A percentile compares a stretch with the other conserved stretches of the same genome.
These are phyloP conservation scores for Bibio marci DNA, from an alignment of 2,888 invertebrate genomes.

Conservation along the genomic window DNA sequence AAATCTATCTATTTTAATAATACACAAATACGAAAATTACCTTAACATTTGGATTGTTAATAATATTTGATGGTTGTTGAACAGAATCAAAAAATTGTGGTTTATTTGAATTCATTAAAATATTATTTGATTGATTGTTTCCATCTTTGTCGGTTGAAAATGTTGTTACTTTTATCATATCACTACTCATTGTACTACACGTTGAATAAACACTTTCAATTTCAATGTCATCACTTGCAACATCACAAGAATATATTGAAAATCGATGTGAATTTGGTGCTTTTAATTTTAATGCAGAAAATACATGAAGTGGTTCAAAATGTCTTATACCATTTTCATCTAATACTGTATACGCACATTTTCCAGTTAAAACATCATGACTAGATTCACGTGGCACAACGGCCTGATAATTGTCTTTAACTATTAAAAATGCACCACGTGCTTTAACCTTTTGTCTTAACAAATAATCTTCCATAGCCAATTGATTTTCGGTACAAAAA, in stretches of 20 bases:
- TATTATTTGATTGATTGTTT: too few relatives aligned
- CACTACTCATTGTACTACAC: conserved; percentile 3
- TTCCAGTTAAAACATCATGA: conserved; percentile 52
- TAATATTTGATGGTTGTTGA: too few relatives aligned
- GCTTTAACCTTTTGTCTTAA: conserved; percentile 33
- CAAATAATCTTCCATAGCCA: conserved; percentile 62
- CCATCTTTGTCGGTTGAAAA: too few relatives aligned
- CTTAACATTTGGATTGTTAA: too few relatives aligned
- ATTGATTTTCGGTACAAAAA: conserved; percentile 46
- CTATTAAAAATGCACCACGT: conserved; percentile 42
- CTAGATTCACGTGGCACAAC: conserved; percentile 62
- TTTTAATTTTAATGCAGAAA: conserved; percentile 49
- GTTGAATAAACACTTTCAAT: conserved; percentile 3
- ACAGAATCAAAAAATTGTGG: too few relatives aligned
- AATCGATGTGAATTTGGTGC: conserved; percentile 42
- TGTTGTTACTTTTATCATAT: neutral
- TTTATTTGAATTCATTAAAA: too few relatives aligned
- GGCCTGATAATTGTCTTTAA: conserved; percentile 55
- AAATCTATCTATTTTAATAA: too few relatives aligned
- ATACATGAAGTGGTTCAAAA: conserved; percentile 59
- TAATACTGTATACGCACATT: conserved; percentile 56
- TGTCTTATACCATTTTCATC: conserved; percentile 60
- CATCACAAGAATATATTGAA: conserved; percentile 45
- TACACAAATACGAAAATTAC: too few relatives aligned
- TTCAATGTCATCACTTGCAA: conserved; percentile 26